Conservation (phyloP, 1,140 invertebrate genomes). For the Drosophila setifemur region DNA sequence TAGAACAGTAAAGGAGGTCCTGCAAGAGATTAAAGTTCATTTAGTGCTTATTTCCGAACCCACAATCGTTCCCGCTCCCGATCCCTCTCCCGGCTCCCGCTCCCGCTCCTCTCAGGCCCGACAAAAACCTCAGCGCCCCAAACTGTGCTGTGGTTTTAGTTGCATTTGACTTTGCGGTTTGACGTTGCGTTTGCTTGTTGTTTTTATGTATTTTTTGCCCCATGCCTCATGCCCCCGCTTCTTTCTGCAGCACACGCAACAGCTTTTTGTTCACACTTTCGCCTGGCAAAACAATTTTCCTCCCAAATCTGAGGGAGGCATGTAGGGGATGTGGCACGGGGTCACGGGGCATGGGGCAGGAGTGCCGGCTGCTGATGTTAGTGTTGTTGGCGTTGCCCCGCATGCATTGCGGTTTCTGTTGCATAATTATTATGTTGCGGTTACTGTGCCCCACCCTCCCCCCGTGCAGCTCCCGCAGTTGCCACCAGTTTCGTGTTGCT, state of each 20-base stretch:
- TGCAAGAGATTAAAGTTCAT: conserved; percentile 33
- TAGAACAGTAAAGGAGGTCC: neutral
- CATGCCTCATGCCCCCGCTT: no score
- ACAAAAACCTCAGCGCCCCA: conserved; percentile 51
- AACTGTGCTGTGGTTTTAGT: conserved; percentile 74
- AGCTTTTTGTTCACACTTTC: conserved; percentile 80
- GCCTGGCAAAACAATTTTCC: conserved; percentile 75
- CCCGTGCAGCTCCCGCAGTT: conserved; percentile 1
- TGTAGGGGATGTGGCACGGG: neutral
- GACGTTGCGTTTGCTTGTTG: conserved; percentile 66
- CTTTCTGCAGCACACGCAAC: conserved; percentile 71
- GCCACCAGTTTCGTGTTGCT: conserved; percentile 56
- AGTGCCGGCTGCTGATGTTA: conserved; percentile 14
- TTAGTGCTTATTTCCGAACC: neutral
- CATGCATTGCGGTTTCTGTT: conserved; percentile 79
- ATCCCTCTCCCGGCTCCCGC: neutral
- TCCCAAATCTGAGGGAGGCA: conserved; percentile 42
- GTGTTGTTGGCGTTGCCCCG: conserved; percentile 46
- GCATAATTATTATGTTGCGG: conserved; percentile 80
- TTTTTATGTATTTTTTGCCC: conserved; percentile 34
- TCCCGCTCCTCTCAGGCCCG: no score
- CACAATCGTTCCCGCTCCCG: neutral
- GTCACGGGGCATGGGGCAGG: neutral
- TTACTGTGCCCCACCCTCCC: conserved; percentile 28
- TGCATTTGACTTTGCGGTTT: conserved; percentile 80